Conservation (phyloP, 2,113 vertebrate species). For the Gnathonemus echidnorhynchus region DNA sequence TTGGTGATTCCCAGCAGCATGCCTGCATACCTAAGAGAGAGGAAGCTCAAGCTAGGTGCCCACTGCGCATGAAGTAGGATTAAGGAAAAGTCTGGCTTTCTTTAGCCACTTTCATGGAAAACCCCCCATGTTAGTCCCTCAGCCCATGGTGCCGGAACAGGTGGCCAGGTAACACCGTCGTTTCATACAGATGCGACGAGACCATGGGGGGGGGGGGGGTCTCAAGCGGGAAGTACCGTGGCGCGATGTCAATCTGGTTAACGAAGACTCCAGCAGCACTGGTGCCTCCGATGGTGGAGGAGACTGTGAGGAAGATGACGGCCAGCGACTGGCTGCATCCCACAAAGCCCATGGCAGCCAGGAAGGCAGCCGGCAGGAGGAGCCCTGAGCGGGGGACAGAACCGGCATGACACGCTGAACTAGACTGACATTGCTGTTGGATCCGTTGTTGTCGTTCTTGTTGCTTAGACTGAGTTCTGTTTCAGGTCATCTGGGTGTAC, state of each 20-base stretch:
- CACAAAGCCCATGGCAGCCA: conserved; percentile 49
- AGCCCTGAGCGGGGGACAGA: conserved; percentile 41
- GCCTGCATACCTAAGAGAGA: conserved; percentile 50
- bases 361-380: conserved; percentile 45
- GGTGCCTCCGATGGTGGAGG: conserved; percentile 44
- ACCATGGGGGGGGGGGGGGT: too few species aligned
- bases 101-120: too few species aligned
- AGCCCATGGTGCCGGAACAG: not conserved
- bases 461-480: too few species aligned
- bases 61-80: not conserved
- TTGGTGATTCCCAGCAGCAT: conserved; percentile 68
- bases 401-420: not conserved
- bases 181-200: not conserved
- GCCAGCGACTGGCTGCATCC: conserved; percentile 52
- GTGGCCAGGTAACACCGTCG: not conserved
- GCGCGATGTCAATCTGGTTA: conserved; percentile 73
- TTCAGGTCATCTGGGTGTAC: too few species aligned
- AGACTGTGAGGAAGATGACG: conserved; percentile 57
- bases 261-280: conserved; percentile 58
- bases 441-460: not conserved
- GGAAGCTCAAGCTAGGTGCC: not conserved
- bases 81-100: too few species aligned
- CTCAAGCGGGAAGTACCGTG: conserved; percentile 45
- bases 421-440: not conserved
- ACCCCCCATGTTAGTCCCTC: not conserved